Conservation (phyloP, 2,888 invertebrate genomes). For the Orthosia cruda region DNA sequence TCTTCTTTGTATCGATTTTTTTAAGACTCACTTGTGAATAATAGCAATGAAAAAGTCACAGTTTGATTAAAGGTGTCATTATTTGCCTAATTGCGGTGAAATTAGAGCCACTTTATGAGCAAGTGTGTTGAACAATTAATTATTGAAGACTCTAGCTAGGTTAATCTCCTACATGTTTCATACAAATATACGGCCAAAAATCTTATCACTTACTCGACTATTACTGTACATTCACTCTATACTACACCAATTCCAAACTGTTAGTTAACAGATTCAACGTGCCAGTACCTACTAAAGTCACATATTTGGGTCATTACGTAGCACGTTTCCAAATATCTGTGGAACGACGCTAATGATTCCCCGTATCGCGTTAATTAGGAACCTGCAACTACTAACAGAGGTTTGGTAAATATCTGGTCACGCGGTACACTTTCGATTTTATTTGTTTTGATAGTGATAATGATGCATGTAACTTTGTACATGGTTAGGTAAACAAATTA, state of each 20-base stretch:
- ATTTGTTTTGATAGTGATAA: slow-evolving; percentile 2
- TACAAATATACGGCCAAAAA: no score
- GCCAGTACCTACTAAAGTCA: slow-evolving; percentile 28
- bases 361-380: slow-evolving; percentile 37
- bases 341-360: slow-evolving; percentile 44
- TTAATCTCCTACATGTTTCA: no score
- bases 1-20: no score
- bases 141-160: no score
- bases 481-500: neutral
- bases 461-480: neutral
- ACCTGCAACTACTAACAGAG: neutral
- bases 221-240: neutral
- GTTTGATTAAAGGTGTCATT: no score
- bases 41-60: no score
- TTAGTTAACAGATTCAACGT: slow-evolving; percentile 12
- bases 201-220: neutral
- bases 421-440: slow-evolving; percentile 12
- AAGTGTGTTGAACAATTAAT: no score
- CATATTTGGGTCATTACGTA: slow-evolving; percentile 51
- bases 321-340: slow-evolving; percentile 39
- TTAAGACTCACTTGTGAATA: no score
- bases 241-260: slow-evolving; percentile 20
- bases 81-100: no score
- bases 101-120: no score
- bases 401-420: slow-evolving; percentile 32